Conservation (phyloP, 2,113 vertebrate species). For the Cololabis saira region DNA sequence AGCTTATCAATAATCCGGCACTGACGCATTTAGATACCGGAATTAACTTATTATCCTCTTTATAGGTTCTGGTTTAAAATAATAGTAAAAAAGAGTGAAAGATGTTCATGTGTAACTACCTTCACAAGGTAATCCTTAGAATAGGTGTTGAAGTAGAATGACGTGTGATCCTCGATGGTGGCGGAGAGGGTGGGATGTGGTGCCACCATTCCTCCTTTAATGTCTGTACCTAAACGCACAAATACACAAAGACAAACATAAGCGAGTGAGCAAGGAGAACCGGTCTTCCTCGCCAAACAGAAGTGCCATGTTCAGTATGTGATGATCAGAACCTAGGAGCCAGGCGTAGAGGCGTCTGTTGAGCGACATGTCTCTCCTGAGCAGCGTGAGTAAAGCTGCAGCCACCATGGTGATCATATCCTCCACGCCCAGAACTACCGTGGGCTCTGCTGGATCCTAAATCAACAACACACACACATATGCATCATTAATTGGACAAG, state of each 20-base stretch:
- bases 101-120: slow-evolving; percentile 73
- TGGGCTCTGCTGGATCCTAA: slow-evolving; percentile 82
- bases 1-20: no score
- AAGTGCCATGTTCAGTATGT: background rate
- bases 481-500: background rate
- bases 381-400: slow-evolving; percentile 88
- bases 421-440: slow-evolving; percentile 76
- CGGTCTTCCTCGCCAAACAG: background rate
- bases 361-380: slow-evolving; percentile 97
- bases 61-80: no score
- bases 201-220: slow-evolving; percentile 88
- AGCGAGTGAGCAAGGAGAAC: background rate
- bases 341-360: slow-evolving; percentile 96
- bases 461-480: slow-evolving; percentile 22
- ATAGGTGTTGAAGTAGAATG: slow-evolving; percentile 91
- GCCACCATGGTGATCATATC: slow-evolving; percentile 87
- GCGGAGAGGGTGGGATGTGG: slow-evolving; percentile 79
- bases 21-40: no score
- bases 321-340: slow-evolving; percentile 86
- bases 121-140: slow-evolving; percentile 91
- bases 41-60: no score
- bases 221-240: slow-evolving; percentile 86
- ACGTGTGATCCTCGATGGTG: slow-evolving; percentile 85
- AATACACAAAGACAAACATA: background rate
- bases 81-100: no score